Percentiles rank a stretch among this genome's conserved stretches.
Conservation (phyloP, 2,888 invertebrate species). For the Drosophila histrio region DNA sequence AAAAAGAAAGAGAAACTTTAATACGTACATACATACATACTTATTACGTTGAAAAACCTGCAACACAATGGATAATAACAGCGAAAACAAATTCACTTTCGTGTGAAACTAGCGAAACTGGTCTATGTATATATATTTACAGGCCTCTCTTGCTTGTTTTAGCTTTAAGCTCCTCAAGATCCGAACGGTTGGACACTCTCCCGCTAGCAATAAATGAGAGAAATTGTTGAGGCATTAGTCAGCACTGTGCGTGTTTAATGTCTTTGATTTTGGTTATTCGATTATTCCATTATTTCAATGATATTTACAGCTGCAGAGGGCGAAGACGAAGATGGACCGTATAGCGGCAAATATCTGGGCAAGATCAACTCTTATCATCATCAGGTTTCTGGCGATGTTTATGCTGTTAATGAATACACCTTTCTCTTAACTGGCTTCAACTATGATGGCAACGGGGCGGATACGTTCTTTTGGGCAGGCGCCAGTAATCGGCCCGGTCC, state of each 20-base stretch:
- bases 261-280: background rate
- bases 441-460: constrained; percentile 95
- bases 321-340: constrained; percentile 90
- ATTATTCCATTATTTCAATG: background rate
- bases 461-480: constrained; percentile 98
- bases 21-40: constrained; percentile 4
- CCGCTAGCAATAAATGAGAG: constrained; percentile 37
- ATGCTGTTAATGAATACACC: constrained; percentile 94
- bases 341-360: constrained; percentile 92
- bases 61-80: constrained; percentile 20
- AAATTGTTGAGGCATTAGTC: constrained; percentile 57
- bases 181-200: constrained; percentile 12
- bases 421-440: constrained; percentile 91
- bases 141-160: constrained; percentile 8
- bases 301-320: constrained; percentile 68
- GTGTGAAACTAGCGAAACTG: constrained; percentile 80
- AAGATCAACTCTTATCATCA: constrained; percentile 96
- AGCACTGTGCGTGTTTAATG: constrained; percentile 12
- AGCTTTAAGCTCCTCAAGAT: constrained; percentile 1
- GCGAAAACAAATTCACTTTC: constrained; percentile 80
- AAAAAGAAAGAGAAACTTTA: constrained; percentile 71
- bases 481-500: constrained; percentile 93
- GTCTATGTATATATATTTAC: constrained; percentile 61
- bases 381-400: constrained; percentile 94
- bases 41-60: constrained; percentile 54